Evolutionary conservation across 2,797 vertebrate species (phyloP).

Genomic region (Danio aesculapii): DNA sequence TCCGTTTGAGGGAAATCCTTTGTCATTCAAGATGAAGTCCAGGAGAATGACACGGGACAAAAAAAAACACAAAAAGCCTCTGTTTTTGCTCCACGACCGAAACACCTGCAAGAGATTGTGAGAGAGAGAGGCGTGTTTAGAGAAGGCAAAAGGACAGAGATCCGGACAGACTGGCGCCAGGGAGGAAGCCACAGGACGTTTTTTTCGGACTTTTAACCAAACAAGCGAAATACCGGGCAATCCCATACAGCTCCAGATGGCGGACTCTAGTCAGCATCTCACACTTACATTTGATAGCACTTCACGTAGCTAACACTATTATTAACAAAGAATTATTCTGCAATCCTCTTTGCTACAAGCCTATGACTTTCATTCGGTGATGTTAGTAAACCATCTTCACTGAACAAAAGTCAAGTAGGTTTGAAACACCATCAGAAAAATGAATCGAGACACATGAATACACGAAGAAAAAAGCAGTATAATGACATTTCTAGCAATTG

Average conservation of each 20-base stretch:
- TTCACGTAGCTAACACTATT: neutral
- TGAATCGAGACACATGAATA: neutral
- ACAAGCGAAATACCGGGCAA: conserved; percentile 79
- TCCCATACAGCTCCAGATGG: conserved; percentile 59
- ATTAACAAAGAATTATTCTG: neutral
- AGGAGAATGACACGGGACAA: conserved; percentile 63
- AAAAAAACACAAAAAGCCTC: conserved; percentile 66
- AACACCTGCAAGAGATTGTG: conserved; percentile 88
- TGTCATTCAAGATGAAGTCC: conserved; percentile 66
- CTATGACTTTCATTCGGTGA: neutral
- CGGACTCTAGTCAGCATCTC: neutral
- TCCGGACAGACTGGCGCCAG: conserved; percentile 84
- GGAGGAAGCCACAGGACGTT: conserved; percentile 82
- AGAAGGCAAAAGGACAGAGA: conserved; percentile 80
- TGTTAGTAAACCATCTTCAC: no score
- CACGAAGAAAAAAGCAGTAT: neutral
- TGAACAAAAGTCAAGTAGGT: neutral
- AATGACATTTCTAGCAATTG: neutral
- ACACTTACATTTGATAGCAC: neutral
- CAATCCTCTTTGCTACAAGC: neutral
- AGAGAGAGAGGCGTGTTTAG: conserved; percentile 79
- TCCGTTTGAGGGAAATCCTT: conserved; percentile 77
- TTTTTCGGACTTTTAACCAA: conserved; percentile 61
- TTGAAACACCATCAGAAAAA: neutral
- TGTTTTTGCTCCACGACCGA: conserved; percentile 67